These are phyloP conservation scores for Melinopterus prodromus DNA, from an alignment of 2,888 invertebrate genomes.

Conservation along the genomic window DNA sequence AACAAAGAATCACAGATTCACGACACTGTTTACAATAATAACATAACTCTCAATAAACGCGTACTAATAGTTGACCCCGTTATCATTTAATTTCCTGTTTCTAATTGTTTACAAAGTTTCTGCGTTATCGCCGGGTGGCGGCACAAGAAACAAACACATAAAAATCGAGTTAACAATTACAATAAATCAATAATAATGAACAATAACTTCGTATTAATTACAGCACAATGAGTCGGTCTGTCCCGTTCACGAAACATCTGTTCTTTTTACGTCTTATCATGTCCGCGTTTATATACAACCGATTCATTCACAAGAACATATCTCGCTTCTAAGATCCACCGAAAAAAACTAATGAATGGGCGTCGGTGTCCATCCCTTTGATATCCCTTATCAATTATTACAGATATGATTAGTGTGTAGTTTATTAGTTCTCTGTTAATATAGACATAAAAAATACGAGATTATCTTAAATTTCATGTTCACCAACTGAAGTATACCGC, in stretches of 20 bases:
- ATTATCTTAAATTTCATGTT: background rate
- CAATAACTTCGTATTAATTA: background rate
- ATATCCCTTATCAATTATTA: background rate
- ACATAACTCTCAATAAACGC: background rate
- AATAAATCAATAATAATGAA: background rate
- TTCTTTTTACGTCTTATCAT: constrained; percentile 12
- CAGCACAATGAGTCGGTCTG: background rate
- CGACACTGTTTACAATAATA: background rate
- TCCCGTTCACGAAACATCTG: background rate
- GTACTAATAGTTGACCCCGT: background rate
- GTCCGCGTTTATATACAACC: background rate
- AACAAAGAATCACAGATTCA: too few relatives aligned
- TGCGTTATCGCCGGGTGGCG: background rate
- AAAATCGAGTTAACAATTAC: background rate
- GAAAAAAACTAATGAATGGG: background rate
- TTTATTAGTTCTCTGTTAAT: background rate
- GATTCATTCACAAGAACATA: constrained; percentile 12
- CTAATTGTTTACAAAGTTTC: constrained; percentile 4
- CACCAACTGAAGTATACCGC: background rate
- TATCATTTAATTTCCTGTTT: constrained; percentile 4
- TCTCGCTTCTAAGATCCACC: background rate
- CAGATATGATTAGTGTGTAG: background rate
- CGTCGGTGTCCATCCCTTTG: background rate
- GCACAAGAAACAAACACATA: background rate
- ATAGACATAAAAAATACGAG: background rate